These are phyloP conservation scores for Sphenodon punctatus DNA, from an alignment of 2,797 vertebrate genomes.

Conservation along the genomic window DNA sequence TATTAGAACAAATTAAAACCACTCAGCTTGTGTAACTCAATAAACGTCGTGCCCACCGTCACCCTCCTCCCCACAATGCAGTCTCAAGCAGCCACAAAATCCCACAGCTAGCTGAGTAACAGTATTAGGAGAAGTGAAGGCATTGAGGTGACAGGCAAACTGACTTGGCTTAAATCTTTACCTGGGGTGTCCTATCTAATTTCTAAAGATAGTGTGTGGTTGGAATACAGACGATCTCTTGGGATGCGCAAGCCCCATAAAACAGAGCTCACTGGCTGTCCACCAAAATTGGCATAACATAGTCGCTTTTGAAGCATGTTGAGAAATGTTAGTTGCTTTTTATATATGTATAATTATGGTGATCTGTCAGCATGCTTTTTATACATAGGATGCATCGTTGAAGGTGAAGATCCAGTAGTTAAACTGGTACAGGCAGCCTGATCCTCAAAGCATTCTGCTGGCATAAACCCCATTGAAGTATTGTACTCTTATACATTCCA, in stretches of 20 bases:
- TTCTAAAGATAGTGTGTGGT: neutral
- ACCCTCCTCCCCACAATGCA: neutral
- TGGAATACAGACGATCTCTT: neutral
- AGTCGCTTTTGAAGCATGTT: neutral
- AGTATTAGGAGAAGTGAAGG: neutral
- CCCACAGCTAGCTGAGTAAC: neutral
- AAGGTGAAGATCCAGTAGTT: too few relatives aligned
- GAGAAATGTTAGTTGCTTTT: neutral
- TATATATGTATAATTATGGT: neutral
- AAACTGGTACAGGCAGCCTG: too few relatives aligned
- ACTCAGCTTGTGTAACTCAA: slow-evolving; percentile 51
- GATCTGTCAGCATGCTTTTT: neutral
- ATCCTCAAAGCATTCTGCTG: too few relatives aligned
- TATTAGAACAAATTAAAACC: slow-evolving; percentile 64
- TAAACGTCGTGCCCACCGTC: neutral
- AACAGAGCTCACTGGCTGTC: neutral
- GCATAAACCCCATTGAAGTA: too few relatives aligned
- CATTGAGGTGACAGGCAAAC: neutral
- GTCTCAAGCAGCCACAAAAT: slow-evolving; percentile 16
- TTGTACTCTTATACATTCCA: neutral
- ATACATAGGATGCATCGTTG: neutral
- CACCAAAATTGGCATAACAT: accelerated
- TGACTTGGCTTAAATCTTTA: neutral
- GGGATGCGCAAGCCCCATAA: neutral
- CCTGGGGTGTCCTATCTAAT: neutral